Conservation (phyloP, 2,113 vertebrate species). For the Myanophis thanlyinensis region DNA sequence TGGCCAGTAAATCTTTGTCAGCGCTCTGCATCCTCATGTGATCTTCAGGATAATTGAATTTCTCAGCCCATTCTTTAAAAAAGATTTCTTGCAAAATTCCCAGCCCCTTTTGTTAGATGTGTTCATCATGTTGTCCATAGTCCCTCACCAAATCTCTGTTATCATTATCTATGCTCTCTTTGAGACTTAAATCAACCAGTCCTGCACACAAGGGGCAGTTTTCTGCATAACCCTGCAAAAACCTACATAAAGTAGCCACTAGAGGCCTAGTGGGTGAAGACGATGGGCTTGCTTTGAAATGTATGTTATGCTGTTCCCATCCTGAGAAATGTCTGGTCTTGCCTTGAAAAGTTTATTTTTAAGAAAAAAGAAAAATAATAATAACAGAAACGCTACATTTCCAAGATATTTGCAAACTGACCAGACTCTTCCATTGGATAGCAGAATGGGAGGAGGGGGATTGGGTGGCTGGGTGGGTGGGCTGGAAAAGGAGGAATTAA, state of each 20-base stretch:
- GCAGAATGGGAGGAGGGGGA: slow-evolving; percentile 28
- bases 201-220: neutral
- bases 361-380: neutral
- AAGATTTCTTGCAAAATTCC: neutral
- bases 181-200: neutral
- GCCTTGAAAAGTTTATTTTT: neutral
- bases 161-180: neutral
- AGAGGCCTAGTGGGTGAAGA: neutral
- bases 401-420: slow-evolving; percentile 74
- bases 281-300: neutral
- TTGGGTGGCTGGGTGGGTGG: neutral
- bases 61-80: neutral
- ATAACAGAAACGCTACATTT: slow-evolving; percentile 56
- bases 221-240: neutral
- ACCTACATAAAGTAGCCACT: neutral
- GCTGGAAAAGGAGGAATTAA: neutral
- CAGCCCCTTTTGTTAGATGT: neutral
- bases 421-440: slow-evolving; percentile 68
- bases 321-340: neutral
- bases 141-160: neutral
- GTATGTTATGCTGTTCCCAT: neutral
- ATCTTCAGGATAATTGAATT: neutral
- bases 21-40: neutral
- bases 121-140: neutral
- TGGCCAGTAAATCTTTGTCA: neutral